A percentile compares a stretch with the other conserved stretches of the same genome.
phyloP scores from a whole-genome alignment of 2,888 invertebrate genomes.

The Fissipunctia ypsillon region DNA sequence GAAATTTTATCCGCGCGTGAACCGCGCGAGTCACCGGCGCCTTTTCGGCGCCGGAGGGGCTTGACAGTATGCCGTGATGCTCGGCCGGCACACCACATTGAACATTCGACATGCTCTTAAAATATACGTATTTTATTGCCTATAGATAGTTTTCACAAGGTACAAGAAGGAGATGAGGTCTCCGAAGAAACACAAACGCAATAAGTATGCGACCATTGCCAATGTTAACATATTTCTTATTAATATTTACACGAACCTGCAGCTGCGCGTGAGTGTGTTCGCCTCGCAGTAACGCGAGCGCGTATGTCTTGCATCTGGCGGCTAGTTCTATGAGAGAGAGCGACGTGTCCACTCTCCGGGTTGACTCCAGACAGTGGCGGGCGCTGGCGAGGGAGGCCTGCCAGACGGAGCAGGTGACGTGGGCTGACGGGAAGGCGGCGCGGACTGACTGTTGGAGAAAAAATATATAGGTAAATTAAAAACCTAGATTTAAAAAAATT shows the following conservation, averaged over 20 bases:
- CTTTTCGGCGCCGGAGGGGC: too few species aligned
- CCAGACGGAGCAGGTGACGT: constrained; percentile 88
- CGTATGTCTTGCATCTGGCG: constrained; percentile 83
- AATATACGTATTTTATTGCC: too few species aligned
- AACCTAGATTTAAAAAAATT: too few species aligned
- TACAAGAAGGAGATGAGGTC: too few species aligned
- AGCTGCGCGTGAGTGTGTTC: constrained; percentile 27
- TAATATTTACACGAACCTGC: constrained; percentile 1
- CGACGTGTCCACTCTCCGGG: constrained; percentile 63
- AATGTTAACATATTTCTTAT: not conserved
- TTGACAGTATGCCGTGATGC: too few species aligned
- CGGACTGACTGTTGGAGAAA: constrained; percentile 76
- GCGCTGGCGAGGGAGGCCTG: constrained; percentile 82
- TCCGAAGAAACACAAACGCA: too few species aligned
- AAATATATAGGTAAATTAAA: not conserved
- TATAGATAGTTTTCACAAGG: too few species aligned
- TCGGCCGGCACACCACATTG: too few species aligned
- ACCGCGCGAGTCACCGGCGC: too few species aligned
- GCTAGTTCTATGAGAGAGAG: constrained; percentile 75
- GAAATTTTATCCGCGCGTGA: too few species aligned
- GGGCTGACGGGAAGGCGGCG: constrained; percentile 83
- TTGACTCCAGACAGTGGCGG: constrained; percentile 65
- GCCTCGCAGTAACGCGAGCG: constrained; percentile 68
- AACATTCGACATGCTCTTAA: too few species aligned
- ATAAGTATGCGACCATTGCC: not conserved